phyloP scores from a whole-genome alignment of 2,113 vertebrate genomes.

The Catharus bicknelli region DNA sequence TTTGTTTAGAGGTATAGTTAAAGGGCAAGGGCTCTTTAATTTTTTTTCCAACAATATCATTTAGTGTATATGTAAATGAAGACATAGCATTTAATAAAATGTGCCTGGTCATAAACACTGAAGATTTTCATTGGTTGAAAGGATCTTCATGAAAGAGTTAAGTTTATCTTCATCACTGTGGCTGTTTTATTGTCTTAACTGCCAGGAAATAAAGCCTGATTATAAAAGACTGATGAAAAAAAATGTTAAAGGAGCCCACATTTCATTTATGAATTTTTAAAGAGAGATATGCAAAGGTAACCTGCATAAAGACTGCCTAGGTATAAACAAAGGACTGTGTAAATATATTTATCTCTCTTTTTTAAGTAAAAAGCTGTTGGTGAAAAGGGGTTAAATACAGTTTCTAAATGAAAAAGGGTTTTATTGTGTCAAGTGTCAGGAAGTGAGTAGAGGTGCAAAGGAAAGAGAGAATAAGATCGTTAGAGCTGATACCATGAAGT shows the following conservation, averaged over 20 bases:
- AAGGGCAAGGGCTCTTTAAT: not conserved
- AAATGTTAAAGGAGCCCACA: slow-evolving; percentile 19
- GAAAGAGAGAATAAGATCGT: slow-evolving; percentile 74
- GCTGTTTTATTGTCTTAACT: slow-evolving; percentile 56
- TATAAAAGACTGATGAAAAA: slow-evolving; percentile 36
- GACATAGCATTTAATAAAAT: not conserved
- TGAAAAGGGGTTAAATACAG: slow-evolving; percentile 73
- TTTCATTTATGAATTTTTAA: slow-evolving; percentile 14
- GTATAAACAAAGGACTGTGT: not conserved
- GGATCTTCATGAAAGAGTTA: slow-evolving; percentile 34
- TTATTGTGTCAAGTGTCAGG: slow-evolving; percentile 78
- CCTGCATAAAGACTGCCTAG: not conserved
- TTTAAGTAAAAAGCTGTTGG: slow-evolving; percentile 63
- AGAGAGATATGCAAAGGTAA: not conserved
- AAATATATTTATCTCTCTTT: slow-evolving; percentile 43
- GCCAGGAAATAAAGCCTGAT: slow-evolving; percentile 64
- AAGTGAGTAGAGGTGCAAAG: slow-evolving; percentile 76
- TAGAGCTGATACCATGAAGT: slow-evolving; percentile 69
- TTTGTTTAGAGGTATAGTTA: not conserved
- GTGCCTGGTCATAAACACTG: not conserved
- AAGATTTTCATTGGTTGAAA: slow-evolving; percentile 22
- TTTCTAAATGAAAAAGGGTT: slow-evolving; percentile 78
- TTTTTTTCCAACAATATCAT: not conserved
- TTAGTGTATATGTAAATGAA: slow-evolving; percentile 24
- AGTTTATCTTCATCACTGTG: slow-evolving; percentile 1